Conservation (phyloP, 2,888 invertebrate species). For the Argynnis bischoffii region DNA sequence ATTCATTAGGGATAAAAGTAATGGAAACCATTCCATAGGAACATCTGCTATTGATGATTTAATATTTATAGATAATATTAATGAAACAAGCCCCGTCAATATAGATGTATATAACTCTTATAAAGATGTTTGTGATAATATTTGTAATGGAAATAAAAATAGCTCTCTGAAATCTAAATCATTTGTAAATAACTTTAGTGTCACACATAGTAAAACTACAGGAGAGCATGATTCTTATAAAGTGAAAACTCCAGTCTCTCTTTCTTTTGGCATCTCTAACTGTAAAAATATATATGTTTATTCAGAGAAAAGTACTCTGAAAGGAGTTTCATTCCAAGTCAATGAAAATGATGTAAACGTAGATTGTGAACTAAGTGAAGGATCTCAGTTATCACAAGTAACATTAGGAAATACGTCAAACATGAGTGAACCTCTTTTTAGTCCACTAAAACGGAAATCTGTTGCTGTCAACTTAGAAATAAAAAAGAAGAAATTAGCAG, state of each 20-base stretch:
- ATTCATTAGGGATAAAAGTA: neutral
- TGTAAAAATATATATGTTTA: constrained; percentile 58
- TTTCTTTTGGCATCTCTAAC: constrained; percentile 59
- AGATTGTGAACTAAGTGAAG: constrained; percentile 61
- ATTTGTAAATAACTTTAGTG: constrained; percentile 47
- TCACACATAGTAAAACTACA: constrained; percentile 45
- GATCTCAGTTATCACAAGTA: constrained; percentile 48
- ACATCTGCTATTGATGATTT: constrained; percentile 55
- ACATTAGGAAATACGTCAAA: constrained; percentile 48
- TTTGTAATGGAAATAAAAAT: constrained; percentile 18
- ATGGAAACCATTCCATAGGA: constrained; percentile 46
- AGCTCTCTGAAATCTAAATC: constrained; percentile 46
- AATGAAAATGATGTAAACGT: constrained; percentile 51
- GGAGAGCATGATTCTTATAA: constrained; percentile 43
- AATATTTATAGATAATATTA: constrained; percentile 39
- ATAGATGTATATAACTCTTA: constrained; percentile 25
- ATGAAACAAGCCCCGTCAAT: constrained; percentile 26
- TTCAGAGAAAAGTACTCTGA: constrained; percentile 57
- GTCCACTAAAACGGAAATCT: constrained; percentile 53
- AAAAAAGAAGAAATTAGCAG: constrained; percentile 65
- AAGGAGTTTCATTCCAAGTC: constrained; percentile 51
- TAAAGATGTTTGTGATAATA: constrained; percentile 16
- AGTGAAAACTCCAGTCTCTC: constrained; percentile 48
- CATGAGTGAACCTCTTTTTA: constrained; percentile 31
- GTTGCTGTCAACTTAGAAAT: constrained; percentile 70